Evolutionary conservation across 2,797 vertebrate genomes (phyloP).

Genomic region (Spinibarbus caldwelli): DNA sequence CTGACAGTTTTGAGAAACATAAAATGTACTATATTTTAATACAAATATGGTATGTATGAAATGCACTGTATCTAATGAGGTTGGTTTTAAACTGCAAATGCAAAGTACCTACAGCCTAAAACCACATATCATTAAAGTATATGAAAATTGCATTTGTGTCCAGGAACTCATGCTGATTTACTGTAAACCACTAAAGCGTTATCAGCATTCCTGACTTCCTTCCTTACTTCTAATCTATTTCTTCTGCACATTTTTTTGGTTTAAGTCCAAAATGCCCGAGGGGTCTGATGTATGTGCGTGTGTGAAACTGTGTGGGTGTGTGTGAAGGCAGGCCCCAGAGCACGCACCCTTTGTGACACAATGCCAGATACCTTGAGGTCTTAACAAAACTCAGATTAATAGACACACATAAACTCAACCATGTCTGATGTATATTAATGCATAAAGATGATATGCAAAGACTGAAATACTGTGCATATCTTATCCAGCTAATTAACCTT

Average conservation of each 20-base stretch:
- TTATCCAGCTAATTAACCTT: neutral
- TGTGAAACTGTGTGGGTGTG: conserved; percentile 51
- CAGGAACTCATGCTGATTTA: conserved; percentile 5
- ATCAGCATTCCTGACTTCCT: conserved; percentile 23
- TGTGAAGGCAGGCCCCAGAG: conserved; percentile 36
- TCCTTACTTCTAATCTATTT: neutral
- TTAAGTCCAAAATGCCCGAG: conserved; percentile 22
- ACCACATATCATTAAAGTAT: neutral
- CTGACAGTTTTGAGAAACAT: no score
- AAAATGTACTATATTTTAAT: neutral
- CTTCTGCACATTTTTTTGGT: conserved; percentile 14
- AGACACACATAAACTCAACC: conserved; percentile 8
- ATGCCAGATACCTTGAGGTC: conserved; percentile 34
- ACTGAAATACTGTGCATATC: neutral
- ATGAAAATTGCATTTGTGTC: neutral
- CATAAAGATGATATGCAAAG: neutral
- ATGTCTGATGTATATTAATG: conserved; percentile 5
- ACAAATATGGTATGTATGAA: neutral
- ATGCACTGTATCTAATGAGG: neutral
- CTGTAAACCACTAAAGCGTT: conserved; percentile 6
- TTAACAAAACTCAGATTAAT: conserved; percentile 11
- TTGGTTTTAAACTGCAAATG: neutral
- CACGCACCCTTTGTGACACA: conserved; percentile 52
- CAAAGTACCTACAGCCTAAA: neutral
- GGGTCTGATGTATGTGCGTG: conserved; percentile 39